Base-by-base conservation (phyloP, 2,888 invertebrate genomes). In the Cephus pygmeus region DNA sequence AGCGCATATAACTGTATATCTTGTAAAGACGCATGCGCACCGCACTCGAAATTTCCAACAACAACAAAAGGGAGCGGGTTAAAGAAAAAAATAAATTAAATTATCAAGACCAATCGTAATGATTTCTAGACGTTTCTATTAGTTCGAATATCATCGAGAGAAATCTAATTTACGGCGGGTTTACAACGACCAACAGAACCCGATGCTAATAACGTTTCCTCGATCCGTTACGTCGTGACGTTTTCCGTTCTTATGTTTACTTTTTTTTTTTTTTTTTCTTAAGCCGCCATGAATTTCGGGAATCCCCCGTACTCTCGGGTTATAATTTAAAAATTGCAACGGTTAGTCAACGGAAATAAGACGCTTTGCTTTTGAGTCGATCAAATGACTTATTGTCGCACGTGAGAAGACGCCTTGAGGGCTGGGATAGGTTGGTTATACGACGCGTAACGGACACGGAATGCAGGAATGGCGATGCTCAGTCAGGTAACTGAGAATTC, bases 1-100 rank as follows among this genome's bases (percentile, higher is more conserved):
- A 86, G 85, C 85, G 86, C 83, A 86, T 23, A 56, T 90, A 89
- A 89, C 90, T 90, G 90, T 90, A 89, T 83, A 85, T 86, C 83
- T 84, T 84, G 9, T 83, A 79, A 79, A 73, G 56, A 76, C 83
- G 83, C 83, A 83, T 71, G 83, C 80, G 79, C 76, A 76, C 75
- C 77, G 83, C 74, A 79, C 76, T 80, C 82, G 82, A 75, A 75
- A 31, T n/a, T 33, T 23, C n/a, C 69, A 15, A 12, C 35, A 12
- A 69, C 15, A 23, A 69, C 12, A 11, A 23, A 31, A 4, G 3
- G 15, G 40, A 23, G 36, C 11, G 9, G 9, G 36, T 35, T 11
- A 30, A 40, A 36, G 30, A 69, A 69, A 36, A 69, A 35, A 34
- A 11, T 12, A 35, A 35, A 34, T 33, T 30, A n/a, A 69, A 23